These are phyloP conservation scores for Sterrhoptilus dennistouni DNA, from an alignment of 2,113 vertebrate genomes.

Conservation along the genomic window DNA sequence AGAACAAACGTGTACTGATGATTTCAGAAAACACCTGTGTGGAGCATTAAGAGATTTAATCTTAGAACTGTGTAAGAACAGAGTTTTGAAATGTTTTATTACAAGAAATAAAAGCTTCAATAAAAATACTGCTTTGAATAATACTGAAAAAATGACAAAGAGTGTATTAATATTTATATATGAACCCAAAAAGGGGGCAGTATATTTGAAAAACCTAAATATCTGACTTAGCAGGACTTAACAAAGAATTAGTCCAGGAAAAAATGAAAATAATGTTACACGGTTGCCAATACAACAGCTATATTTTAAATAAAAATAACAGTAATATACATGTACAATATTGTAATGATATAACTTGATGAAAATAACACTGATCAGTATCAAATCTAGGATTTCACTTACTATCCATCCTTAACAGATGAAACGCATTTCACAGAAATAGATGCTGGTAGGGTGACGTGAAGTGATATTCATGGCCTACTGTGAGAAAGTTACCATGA, in stretches of 20 bases:
- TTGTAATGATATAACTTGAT: neutral
- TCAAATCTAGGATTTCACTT: constrained; percentile 6
- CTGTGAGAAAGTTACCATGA: neutral
- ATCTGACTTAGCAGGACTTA: neutral
- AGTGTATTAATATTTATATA: neutral
- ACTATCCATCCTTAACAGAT: constrained; percentile 41
- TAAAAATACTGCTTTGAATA: neutral
- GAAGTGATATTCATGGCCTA: neutral
- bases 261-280: constrained; percentile 24
- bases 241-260: neutral
- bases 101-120: neutral
- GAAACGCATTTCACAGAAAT: constrained; percentile 19
- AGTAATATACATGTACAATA: constrained; percentile 47
- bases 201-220: neutral
- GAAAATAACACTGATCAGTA: constrained; percentile 47
- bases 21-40: neutral
- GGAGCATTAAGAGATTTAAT: neutral
- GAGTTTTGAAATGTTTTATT: neutral
- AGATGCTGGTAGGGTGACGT: neutral
- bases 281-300: neutral
- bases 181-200: neutral
- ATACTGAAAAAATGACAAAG: neutral
- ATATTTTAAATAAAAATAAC: constrained; percentile 57
- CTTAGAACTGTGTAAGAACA: neutral
- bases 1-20: neutral